Conservation (phyloP, 2,797 vertebrate genomes). For the Chrysocyon brachyurus region DNA sequence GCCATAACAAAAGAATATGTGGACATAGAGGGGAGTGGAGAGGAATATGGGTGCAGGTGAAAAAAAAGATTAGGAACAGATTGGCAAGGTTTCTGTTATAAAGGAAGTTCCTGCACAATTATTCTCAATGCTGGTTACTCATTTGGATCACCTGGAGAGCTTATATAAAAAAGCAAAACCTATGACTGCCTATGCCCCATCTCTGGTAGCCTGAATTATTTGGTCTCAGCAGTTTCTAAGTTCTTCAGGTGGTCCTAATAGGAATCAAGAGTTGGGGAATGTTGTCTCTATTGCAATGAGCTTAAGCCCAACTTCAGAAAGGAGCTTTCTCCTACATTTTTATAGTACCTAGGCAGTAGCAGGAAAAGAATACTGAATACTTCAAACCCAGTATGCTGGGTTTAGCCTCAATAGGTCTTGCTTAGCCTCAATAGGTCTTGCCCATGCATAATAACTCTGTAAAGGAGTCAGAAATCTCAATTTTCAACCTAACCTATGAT, state of each 20-base stretch:
- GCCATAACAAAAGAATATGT: neutral
- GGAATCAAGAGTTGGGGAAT: neutral
- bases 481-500: neutral
- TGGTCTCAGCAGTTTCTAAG: neutral
- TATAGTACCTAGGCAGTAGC: neutral
- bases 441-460: neutral
- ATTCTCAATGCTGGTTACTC: conserved; percentile 23
- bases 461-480: conserved; percentile 20
- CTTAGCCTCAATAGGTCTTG: conserved; percentile 39
- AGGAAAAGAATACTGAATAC: conserved; percentile 17
- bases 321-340: neutral
- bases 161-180: neutral
- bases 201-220: conserved; percentile 19
- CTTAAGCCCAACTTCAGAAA: conserved; percentile 23
- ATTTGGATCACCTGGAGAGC: conserved; percentile 10
- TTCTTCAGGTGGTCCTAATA: conserved; percentile 49
- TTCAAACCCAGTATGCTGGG: neutral
- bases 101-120: neutral
- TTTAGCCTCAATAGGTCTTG: conserved; percentile 41
- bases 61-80: conserved; percentile 7
- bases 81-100: neutral
- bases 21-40: neutral
- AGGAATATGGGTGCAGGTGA: neutral
- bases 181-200: neutral
- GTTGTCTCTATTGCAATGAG: neutral